Evolutionary conservation across 2,888 invertebrate species (phyloP), one percentile per base, ranked within the genome.

Genomic region (Trissoscelio sp.): DNA sequence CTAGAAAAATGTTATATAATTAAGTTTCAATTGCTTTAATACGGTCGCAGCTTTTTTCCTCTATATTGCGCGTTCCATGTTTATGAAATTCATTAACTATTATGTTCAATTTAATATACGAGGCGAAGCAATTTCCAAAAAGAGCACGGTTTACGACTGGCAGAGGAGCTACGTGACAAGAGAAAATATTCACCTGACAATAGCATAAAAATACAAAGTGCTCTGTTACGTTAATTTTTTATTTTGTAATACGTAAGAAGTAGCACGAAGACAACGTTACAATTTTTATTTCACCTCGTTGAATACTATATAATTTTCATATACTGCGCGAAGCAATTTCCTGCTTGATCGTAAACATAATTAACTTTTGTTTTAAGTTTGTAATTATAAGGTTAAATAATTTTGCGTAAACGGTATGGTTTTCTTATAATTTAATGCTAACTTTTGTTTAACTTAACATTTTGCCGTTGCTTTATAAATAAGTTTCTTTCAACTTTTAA

Each of bases 101-200:
- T 74, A 48, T 60, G 53, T 58, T 34, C 51, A 39, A 51, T 57
- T 58, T 66, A 39, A 58, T 48, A 58, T 57, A 31, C 39, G n/a
- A 37, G 11, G 58, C 28, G 11, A 51, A 60, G 34, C 44, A 66
- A 66, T 74, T 75, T 58, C 34, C 58, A 67, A 67, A 75, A 58
- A 75, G 60, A 28, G 34, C 12, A 48, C 37, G 58, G 37, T 67
- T 75, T 67, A 75, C 60, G 60, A 75, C 51, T 60, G 22, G 31
- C 34, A 16, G 12, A 53, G 67, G 18, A 60, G 53, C 12, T 66
- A 75, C 66, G 75, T 67, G 75, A 77, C 67, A 67, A 31, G 67
- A 51, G 44, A 69, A 77, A 77, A 67, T 67, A 66, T 66, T 74
- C 66, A 74, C 66, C 57, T 48, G 74, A 74, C 66, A 74, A 74